Conservation (phyloP, 2,888 invertebrate genomes). For the Acleris emargana region DNA sequence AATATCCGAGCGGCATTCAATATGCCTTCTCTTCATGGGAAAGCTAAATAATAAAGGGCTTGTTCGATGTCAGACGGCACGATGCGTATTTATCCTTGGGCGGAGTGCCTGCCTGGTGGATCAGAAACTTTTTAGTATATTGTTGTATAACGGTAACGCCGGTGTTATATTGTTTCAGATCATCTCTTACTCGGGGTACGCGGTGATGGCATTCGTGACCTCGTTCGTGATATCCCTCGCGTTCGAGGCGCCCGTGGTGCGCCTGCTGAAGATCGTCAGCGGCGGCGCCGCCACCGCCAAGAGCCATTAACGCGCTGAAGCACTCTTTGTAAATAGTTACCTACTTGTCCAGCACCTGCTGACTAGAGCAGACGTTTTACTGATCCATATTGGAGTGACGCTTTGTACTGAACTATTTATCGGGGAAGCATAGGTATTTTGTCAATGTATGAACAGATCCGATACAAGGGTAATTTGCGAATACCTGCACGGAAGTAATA, state of each 20-base stretch:
- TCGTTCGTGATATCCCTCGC: constrained; percentile 91
- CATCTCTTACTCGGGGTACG: constrained; percentile 88
- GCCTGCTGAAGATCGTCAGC: constrained; percentile 87
- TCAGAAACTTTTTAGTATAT: constrained; percentile 14
- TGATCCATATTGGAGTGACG: constrained; percentile 32
- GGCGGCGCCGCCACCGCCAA: constrained; percentile 63
- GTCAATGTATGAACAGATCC: too few species aligned
- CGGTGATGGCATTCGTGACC: constrained; percentile 89
- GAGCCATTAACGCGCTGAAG: constrained; percentile 49
- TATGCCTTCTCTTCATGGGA: constrained; percentile 28
- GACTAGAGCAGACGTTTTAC: constrained; percentile 6
- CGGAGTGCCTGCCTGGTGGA: constrained; percentile 1
- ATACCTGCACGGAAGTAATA: too few species aligned
- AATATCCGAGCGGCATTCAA: constrained; percentile 39
- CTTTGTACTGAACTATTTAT: constrained; percentile 24
- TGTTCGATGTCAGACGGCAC: constrained; percentile 14
- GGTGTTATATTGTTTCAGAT: constrained; percentile 56
- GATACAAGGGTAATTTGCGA: too few species aligned
- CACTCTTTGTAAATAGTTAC: constrained; percentile 3
- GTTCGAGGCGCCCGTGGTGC: constrained; percentile 92
- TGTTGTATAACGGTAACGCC: constrained; percentile 19
- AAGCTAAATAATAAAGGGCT: constrained; percentile 26
- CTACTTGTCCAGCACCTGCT: background rate
- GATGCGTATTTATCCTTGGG: constrained; percentile 11
- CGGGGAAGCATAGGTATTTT: constrained; percentile 1